Evolutionary conservation across 1,140 invertebrate genomes (phyloP), one percentile per base, ranked within the genome.

Genomic region (Scaptomyza graminum): DNA sequence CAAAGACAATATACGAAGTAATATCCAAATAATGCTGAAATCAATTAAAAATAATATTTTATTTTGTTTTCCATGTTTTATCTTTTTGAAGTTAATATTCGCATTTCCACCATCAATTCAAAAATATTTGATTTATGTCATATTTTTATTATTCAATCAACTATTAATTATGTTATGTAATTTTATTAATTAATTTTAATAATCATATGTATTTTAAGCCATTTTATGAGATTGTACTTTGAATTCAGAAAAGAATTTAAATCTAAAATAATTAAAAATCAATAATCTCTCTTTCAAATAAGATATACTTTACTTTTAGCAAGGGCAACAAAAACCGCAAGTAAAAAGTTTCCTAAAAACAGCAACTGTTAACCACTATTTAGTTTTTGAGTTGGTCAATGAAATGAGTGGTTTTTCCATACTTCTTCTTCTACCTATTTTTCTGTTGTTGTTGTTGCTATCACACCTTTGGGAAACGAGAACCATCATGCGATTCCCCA

Each of bases 381-480:
- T 51, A 28, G 41, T 47, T 28, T 43, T 47, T 59, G 41, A 51
- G 55, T 61, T 75, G 72, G 59, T 77, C 63, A 77, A 57, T 67
- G 79, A 81, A 68, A 66, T 61, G 69, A 69, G 71, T 71, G 63
- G 66, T 49, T 31, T 65, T 64, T 47, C 63, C 34, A 47, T 65
- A 71, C 80, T 74, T 37, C 8, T 13, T 41, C 43, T n/a, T n/a
- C n/a, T n/a, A n/a, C 52, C 18, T 13, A 47, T 39, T 28, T 31
- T 15, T 25, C 18, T 25, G 6, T 28, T 22, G 1, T 31, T 31
- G 0, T 31, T 31, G 5, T 25, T 25, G 28, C 51, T 63, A 55
- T 50, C 41, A 69, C 55, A 34, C 66, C 66, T 69, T 72, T 50
- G 22, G 63, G 69, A 25, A 34, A 34, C 8, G 52, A 22, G 18